Evolutionary conservation across 2,113 vertebrate species (phyloP).

Genomic region (Catharus bicknelli): DNA sequence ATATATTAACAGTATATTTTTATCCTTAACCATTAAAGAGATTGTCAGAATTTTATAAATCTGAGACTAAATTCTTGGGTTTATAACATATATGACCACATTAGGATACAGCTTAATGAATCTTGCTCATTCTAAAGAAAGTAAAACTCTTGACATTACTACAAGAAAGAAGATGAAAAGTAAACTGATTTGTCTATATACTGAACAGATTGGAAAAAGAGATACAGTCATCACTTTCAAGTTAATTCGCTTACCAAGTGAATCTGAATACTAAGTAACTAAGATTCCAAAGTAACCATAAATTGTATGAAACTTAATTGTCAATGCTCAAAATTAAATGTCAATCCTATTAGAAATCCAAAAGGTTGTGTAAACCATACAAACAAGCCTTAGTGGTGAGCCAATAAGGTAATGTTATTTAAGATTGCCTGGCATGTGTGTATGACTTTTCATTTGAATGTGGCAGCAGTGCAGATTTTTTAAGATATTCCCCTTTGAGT

Average conservation of each 20-base stretch:
- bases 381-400: rapidly evolving
- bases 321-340: neutral
- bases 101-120: neutral
- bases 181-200: neutral
- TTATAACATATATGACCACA: neutral
- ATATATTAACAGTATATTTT: neutral
- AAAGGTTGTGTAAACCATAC: neutral
- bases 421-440: neutral
- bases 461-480: neutral
- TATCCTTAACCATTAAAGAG: neutral
- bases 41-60: neutral
- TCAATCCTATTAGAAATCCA: neutral
- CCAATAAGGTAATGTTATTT: neutral
- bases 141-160: neutral
- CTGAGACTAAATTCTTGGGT: neutral
- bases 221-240: neutral
- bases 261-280: neutral
- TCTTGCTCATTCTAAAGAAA: neutral
- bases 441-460: neutral
- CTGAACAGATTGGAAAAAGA: neutral
- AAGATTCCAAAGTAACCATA: neutral
- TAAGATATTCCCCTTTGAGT: neutral
- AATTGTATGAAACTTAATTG: neutral
- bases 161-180: neutral
- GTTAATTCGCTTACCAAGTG: neutral